Evolutionary conservation across 2,888 invertebrate genomes (phyloP).

Genomic region (Thecocarcelia acutangulata): DNA sequence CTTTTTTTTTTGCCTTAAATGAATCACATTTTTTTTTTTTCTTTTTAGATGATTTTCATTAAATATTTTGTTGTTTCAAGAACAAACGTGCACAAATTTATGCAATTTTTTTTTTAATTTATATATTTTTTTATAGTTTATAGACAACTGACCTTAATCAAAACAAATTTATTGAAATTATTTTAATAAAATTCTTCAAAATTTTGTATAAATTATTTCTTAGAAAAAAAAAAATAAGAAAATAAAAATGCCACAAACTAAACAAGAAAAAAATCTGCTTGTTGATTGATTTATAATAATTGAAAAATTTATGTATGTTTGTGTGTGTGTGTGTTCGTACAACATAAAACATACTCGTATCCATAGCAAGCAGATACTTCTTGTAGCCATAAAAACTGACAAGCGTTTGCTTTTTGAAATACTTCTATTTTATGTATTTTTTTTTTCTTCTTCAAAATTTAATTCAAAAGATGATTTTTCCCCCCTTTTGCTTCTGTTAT

Average conservation of each 20-base stretch:
- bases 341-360: not conserved
- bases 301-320: conserved; percentile 41
- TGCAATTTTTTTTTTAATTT: no score
- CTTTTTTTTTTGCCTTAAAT: no score
- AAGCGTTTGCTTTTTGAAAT: not conserved
- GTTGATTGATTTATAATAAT: conserved; percentile 68
- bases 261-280: conserved; percentile 22
- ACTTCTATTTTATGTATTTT: conserved; percentile 12
- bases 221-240: conserved; percentile 1
- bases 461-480: conserved; percentile 37
- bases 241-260: conserved; percentile 13
- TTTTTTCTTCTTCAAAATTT: conserved; percentile 13
- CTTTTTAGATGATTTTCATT: no score
- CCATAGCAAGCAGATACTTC: conserved; percentile 17
- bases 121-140: no score
- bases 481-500: not conserved
- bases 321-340: no score
- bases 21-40: no score
- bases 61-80: no score
- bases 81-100: no score
- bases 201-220: not conserved
- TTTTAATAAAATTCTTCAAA: conserved; percentile 20
- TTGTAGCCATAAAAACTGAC: conserved; percentile 24
- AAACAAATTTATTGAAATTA: conserved; percentile 2
- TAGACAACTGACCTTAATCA: conserved; percentile 5